Percentiles rank a stretch among this genome's conserved stretches.
Evolutionary conservation across 1,140 invertebrate species (phyloP).

Genomic region (Geopemphigus sp.): DNA sequence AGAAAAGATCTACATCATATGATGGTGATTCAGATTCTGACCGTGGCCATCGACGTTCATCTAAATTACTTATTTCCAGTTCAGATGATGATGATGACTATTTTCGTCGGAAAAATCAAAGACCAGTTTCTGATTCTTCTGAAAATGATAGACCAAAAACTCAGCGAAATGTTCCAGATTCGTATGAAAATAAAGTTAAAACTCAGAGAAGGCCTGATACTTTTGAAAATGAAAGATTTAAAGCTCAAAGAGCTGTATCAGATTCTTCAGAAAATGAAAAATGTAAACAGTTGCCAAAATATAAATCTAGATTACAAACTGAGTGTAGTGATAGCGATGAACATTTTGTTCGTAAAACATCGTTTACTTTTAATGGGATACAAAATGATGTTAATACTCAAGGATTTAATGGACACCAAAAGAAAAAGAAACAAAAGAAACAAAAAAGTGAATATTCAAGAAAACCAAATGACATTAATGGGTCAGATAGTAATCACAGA

Average conservation of each 20-base stretch:
- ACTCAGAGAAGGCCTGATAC: conserved; percentile 59
- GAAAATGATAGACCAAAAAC: conserved; percentile 50
- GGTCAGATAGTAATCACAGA: conserved; percentile 18
- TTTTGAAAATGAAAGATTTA: conserved; percentile 60
- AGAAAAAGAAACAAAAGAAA: conserved; percentile 61
- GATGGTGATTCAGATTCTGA: conserved; percentile 75
- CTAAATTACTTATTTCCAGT: conserved; percentile 53
- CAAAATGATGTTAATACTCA: conserved; percentile 51
- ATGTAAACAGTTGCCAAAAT: conserved; percentile 16
- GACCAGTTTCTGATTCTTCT: conserved; percentile 51
- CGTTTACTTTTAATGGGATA: conserved; percentile 28
- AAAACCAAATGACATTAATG: conserved; percentile 55
- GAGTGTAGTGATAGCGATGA: conserved; percentile 64
- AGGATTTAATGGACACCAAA: conserved; percentile 64
- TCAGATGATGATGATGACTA: conserved; percentile 53
- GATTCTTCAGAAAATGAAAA: conserved; percentile 47
- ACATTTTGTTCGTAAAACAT: conserved; percentile 33
- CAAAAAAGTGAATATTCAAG: conserved; percentile 55
- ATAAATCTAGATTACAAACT: conserved; percentile 61
- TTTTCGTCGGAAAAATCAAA: conserved; percentile 38
- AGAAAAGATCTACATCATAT: conserved; percentile 82
- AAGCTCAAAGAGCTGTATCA: conserved; percentile 30
- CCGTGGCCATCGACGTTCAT: conserved; percentile 51
- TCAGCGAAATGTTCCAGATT: conserved; percentile 20
- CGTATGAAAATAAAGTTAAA: conserved; percentile 51